Percentiles rank a stretch among this genome's conserved stretches.
phyloP scores from a whole-genome alignment of 2,113 vertebrate species.

The Gasterosteus nipponicus region DNA sequence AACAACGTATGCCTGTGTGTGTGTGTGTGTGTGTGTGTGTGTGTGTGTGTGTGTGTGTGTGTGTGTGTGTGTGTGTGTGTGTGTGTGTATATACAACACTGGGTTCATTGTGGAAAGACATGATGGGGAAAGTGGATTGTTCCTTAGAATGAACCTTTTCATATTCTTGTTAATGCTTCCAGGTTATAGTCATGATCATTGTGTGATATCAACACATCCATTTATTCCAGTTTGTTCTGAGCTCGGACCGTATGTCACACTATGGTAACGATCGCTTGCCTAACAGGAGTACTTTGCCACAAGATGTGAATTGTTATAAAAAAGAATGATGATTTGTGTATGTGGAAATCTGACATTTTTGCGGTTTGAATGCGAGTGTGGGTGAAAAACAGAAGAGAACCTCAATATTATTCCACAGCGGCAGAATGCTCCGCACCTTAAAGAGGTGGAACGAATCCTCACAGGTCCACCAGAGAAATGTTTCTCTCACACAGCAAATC shows the following conservation, averaged over 20 bases:
- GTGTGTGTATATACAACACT: background rate
- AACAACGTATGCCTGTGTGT: too few species aligned
- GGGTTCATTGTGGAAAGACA: background rate
- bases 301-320: background rate
- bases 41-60: too few species aligned
- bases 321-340: background rate
- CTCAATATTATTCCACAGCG: constrained; percentile 51
- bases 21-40: too few species aligned
- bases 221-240: background rate
- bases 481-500: background rate
- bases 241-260: background rate
- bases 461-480: constrained; percentile 14
- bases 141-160: too few species aligned
- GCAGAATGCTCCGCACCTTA: background rate
- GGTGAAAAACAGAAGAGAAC: constrained; percentile 37
- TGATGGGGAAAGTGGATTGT: background rate
- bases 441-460: constrained; percentile 11
- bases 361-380: background rate
- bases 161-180: background rate
- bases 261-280: constrained; percentile 1
- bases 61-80: background rate
- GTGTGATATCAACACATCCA: background rate
- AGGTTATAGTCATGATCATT: background rate
- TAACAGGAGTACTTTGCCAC: background rate
- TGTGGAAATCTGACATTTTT: background rate